These are phyloP conservation scores for Hermodice carunculata DNA, from an alignment of 2,888 invertebrate genomes.

Conservation along the genomic window DNA sequence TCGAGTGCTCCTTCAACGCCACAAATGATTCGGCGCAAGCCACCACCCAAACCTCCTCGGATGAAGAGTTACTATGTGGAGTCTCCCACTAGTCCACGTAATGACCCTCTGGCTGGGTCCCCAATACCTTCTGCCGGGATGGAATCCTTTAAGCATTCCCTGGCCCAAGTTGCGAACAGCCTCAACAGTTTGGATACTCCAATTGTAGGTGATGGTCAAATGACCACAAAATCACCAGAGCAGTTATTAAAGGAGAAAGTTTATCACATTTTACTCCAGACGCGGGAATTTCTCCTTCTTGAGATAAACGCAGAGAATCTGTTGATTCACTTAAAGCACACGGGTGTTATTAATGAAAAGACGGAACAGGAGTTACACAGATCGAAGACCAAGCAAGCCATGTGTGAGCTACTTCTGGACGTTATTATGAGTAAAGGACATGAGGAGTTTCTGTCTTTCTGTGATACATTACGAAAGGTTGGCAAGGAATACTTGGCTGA, in stretches of 20 bases:
- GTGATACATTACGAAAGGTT: slow-evolving; percentile 49
- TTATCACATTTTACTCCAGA: slow-evolving; percentile 26
- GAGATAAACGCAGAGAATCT: slow-evolving; percentile 31
- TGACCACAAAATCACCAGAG: neutral
- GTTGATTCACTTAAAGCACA: slow-evolving; percentile 22
- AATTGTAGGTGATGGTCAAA: neutral
- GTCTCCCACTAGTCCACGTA: neutral
- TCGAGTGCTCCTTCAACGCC: too few relatives aligned
- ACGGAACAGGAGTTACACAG: slow-evolving; percentile 18
- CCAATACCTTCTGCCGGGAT: neutral
- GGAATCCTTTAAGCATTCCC: slow-evolving; percentile 10
- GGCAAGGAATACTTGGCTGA: slow-evolving; percentile 50
- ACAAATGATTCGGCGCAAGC: slow-evolving; percentile 17
- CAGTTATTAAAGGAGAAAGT: slow-evolving; percentile 29
- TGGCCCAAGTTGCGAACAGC: slow-evolving; percentile 18
- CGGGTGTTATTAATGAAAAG: slow-evolving; percentile 7
- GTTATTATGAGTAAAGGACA: slow-evolving; percentile 28
- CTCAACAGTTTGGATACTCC: slow-evolving; percentile 7
- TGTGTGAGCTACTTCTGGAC: slow-evolving; percentile 34
- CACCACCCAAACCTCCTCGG: slow-evolving; percentile 22
- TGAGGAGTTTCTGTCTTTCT: slow-evolving; percentile 51
- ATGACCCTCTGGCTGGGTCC: neutral
- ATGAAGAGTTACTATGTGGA: neutral
- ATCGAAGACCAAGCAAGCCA: slow-evolving; percentile 5
- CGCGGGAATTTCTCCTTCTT: slow-evolving; percentile 31